A percentile compares a stretch with the other conserved stretches of the same genome.
Conservation (phyloP, 1,140 invertebrate genomes). For the Bombus balteatus region DNA sequence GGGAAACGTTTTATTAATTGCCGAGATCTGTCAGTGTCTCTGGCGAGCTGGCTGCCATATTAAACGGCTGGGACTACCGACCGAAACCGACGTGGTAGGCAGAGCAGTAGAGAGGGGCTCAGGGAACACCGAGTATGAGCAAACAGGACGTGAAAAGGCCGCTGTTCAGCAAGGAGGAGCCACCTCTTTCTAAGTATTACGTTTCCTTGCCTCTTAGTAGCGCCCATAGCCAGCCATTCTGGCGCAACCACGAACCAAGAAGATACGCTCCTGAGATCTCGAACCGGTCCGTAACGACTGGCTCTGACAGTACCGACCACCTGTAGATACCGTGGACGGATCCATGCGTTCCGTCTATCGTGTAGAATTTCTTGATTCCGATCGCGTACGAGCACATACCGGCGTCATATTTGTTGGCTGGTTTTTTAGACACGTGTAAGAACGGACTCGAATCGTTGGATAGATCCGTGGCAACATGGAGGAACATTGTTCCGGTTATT, state of each 20-base stretch:
- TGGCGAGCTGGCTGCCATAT: constrained; percentile 70
- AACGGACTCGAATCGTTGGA: background rate
- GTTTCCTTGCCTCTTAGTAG: constrained; percentile 60
- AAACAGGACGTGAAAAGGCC: constrained; percentile 42
- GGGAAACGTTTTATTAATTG: constrained; percentile 81
- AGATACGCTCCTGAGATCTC: constrained; percentile 50
- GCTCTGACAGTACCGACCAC: constrained; percentile 49
- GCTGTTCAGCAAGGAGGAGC: constrained; percentile 19
- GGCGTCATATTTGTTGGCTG: constrained; percentile 13
- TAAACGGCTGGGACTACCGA: constrained; percentile 70
- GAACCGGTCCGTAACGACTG: constrained; percentile 55
- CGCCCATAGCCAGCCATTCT: constrained; percentile 36
- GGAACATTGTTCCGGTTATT: background rate
- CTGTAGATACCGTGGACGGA: constrained; percentile 54
- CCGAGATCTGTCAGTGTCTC: constrained; percentile 80
- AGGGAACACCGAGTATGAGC: background rate
- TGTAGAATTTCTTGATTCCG: constrained; percentile 49
- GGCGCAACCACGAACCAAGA: constrained; percentile 21
- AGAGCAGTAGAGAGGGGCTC: constrained; percentile 19
- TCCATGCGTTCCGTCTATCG: constrained; percentile 50
- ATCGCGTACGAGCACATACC: constrained; percentile 23
- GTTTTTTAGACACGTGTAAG: background rate
- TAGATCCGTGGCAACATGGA: too few relatives aligned
- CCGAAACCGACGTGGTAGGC: constrained; percentile 69
- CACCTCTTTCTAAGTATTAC: constrained; percentile 62